These are phyloP conservation scores for Agrotis exclamationis DNA, from an alignment of 2,888 invertebrate species.

Conservation along the genomic window DNA sequence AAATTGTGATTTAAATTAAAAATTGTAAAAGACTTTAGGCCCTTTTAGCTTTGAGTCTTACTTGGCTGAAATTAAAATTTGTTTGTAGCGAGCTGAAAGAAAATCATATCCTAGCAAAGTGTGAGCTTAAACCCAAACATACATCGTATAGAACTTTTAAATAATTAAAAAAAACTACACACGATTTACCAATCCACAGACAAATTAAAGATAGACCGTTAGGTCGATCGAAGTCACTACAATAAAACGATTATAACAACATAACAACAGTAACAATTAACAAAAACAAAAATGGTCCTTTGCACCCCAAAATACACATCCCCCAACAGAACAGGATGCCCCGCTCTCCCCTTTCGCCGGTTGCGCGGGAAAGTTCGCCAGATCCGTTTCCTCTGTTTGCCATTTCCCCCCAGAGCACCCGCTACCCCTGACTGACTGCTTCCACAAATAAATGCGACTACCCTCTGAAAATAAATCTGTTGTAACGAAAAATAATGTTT, in stretches of 20 bases:
- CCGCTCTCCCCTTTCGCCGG: constrained; percentile 81
- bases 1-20: too few species aligned
- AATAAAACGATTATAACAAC: constrained; percentile 34
- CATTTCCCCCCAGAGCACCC: constrained; percentile 74
- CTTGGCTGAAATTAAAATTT: too few species aligned
- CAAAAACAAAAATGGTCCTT: constrained; percentile 37
- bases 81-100: too few species aligned
- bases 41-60: too few species aligned
- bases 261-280: constrained; percentile 19
- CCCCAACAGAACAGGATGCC: constrained; percentile 76
- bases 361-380: constrained; percentile 85
- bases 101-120: too few species aligned
- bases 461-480: constrained; percentile 81
- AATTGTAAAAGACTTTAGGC: too few species aligned
- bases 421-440: constrained; percentile 76
- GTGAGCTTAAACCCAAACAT: too few species aligned
- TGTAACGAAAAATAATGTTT: constrained; percentile 80
- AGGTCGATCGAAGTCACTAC: neutral
- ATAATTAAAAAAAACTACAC: too few species aligned
- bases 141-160: too few species aligned
- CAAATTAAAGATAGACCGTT: neutral
- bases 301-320: constrained; percentile 62
- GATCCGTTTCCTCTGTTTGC: constrained; percentile 90
- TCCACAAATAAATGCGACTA: constrained; percentile 85
- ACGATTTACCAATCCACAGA: too few species aligned